Evolutionary conservation across 2,888 invertebrate species (phyloP).

Genomic region (Dione vanillae): DNA sequence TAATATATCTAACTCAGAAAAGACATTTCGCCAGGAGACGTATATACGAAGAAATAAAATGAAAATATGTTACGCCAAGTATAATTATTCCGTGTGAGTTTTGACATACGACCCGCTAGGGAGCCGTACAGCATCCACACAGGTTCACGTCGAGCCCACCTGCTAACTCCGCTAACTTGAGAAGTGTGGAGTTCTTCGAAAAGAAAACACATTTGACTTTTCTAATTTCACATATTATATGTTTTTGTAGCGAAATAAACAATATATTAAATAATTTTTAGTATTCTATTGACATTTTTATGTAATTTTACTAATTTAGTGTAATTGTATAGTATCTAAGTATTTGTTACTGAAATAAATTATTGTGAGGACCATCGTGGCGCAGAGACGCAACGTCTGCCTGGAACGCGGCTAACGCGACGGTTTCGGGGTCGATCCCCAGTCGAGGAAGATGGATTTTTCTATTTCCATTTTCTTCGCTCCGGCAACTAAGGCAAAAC

Average conservation of each 20-base stretch:
- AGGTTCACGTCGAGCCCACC: conserved; percentile 44
- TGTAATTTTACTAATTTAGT: too few relatives aligned
- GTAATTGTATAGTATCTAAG: too few relatives aligned
- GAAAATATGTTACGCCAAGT: conserved; percentile 27
- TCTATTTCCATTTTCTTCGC: too few relatives aligned
- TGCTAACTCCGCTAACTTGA: conserved; percentile 41
- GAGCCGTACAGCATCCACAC: conserved; percentile 38
- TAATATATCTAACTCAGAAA: not conserved
- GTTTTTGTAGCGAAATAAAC: not conserved
- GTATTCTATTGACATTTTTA: not conserved
- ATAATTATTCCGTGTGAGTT: conserved; percentile 35
- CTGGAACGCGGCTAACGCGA: too few relatives aligned
- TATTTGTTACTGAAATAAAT: too few relatives aligned
- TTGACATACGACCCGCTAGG: conserved; percentile 37
- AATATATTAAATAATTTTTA: not conserved
- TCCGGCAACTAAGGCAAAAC: too few relatives aligned
- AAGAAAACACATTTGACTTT: conserved; percentile 29
- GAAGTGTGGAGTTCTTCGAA: conserved; percentile 15
- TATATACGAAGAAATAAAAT: conserved; percentile 4
- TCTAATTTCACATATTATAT: conserved; percentile 19
- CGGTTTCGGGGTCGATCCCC: too few relatives aligned
- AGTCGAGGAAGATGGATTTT: too few relatives aligned
- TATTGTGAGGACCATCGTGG: too few relatives aligned
- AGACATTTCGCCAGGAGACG: not conserved
- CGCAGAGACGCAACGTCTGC: too few relatives aligned